Evolutionary conservation across 2,113 vertebrate species (phyloP).

Genomic region (Platysternon megacephalum): DNA sequence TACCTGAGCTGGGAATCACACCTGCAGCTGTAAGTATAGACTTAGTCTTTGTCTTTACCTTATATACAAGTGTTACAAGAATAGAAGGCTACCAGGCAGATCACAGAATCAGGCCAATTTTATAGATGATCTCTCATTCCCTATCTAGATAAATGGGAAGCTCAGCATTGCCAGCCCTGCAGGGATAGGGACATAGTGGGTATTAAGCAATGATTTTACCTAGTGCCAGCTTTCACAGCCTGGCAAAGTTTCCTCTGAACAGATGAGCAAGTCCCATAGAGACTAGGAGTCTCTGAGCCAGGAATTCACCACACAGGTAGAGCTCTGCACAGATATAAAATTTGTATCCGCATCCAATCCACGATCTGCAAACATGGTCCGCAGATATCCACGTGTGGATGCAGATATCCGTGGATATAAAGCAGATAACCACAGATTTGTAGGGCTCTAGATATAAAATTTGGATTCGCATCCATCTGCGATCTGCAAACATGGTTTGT

Average conservation of each 20-base stretch:
- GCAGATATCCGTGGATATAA: too few relatives aligned
- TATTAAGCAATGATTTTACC: neutral
- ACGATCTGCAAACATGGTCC: too few relatives aligned
- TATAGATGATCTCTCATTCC: neutral
- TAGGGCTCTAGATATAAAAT: too few relatives aligned
- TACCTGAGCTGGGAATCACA: neutral
- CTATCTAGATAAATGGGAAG: neutral
- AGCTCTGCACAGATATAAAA: too few relatives aligned
- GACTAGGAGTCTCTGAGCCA: neutral
- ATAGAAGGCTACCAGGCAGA: neutral
- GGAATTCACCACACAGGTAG: neutral
- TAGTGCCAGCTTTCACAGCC: neutral
- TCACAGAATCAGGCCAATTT: neutral
- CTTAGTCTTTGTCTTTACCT: neutral
- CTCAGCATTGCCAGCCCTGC: neutral
- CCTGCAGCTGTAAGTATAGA: neutral
- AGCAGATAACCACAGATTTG: too few relatives aligned
- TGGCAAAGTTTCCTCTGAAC: neutral
- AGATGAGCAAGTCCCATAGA: neutral
- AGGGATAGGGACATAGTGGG: neutral
- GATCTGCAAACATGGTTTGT: too few relatives aligned
- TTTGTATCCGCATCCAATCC: too few relatives aligned
- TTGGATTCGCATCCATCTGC: too few relatives aligned
- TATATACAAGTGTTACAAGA: neutral
- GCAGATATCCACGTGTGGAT: too few relatives aligned